Evolutionary conservation across 2,888 invertebrate genomes (phyloP).

Genomic region (Sphaerophoria rueppellii): DNA sequence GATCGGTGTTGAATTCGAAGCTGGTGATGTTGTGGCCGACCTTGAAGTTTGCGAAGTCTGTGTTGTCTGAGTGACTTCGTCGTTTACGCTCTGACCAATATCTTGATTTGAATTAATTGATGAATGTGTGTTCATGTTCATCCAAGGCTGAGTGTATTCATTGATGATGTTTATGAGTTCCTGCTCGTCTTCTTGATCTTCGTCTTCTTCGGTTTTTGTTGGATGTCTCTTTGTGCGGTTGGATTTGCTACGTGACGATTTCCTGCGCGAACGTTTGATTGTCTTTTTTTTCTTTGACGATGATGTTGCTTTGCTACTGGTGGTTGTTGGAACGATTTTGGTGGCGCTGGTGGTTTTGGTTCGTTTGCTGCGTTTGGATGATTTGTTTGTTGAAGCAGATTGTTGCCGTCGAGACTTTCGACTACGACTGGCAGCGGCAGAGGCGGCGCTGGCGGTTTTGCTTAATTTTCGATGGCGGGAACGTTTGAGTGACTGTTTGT

Average conservation of each 20-base stretch:
- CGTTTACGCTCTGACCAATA: slow-evolving; percentile 30
- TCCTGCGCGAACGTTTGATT: slow-evolving; percentile 51
- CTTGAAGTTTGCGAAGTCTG: slow-evolving; percentile 12
- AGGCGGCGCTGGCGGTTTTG: slow-evolving; percentile 15
- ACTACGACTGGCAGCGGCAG: slow-evolving; percentile 19
- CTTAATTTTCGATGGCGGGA: slow-evolving; percentile 65
- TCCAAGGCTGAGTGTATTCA: slow-evolving; percentile 26
- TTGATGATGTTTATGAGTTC: slow-evolving; percentile 16
- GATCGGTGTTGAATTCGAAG: slow-evolving; percentile 39
- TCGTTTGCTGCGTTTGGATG: slow-evolving; percentile 46
- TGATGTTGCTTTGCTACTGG: slow-evolving; percentile 35
- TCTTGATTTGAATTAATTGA: slow-evolving; percentile 26
- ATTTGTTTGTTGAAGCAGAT: slow-evolving; percentile 33
- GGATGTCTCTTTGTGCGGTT: slow-evolving; percentile 37
- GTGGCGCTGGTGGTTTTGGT: slow-evolving; percentile 38
- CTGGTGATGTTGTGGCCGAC: slow-evolving; percentile 51
- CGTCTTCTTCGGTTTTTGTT: slow-evolving; percentile 38
- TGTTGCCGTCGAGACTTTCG: slow-evolving; percentile 48
- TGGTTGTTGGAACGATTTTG: slow-evolving; percentile 11
- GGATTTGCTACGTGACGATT: slow-evolving; percentile 45
- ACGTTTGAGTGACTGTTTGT: slow-evolving; percentile 68
- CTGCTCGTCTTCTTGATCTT: slow-evolving; percentile 44
- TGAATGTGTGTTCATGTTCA: slow-evolving; percentile 20
- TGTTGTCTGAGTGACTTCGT: slow-evolving; percentile 28
- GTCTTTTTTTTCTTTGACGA: slow-evolving; percentile 57